phyloP scores from a whole-genome alignment of 2,113 vertebrate species.

The Phrynocephalus versicolor region DNA sequence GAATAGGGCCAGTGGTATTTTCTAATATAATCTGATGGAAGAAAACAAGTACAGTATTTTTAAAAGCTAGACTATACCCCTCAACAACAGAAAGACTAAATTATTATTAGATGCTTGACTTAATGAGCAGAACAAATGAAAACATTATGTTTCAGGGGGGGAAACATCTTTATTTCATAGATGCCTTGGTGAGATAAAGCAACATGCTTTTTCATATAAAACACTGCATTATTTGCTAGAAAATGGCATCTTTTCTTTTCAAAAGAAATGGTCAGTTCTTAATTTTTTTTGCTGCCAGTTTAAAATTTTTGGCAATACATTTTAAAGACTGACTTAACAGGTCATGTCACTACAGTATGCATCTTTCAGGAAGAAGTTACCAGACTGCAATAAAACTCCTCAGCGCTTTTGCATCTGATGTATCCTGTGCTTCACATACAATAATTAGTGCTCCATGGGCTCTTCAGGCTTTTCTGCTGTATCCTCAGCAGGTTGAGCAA shows the following conservation, averaged over 20 bases:
- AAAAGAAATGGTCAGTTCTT: constrained; percentile 60
- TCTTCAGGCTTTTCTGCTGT: constrained; percentile 83
- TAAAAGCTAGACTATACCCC: background rate
- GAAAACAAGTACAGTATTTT: background rate
- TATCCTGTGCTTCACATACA: constrained; percentile 46
- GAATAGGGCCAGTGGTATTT: background rate
- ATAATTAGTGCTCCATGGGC: constrained; percentile 92
- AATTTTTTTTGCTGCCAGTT: constrained; percentile 48
- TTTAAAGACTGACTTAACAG: constrained; percentile 58
- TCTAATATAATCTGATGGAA: background rate
- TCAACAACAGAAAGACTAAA: background rate
- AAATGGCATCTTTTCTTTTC: constrained; percentile 66
- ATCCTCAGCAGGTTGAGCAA: constrained; percentile 82
- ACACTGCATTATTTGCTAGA: constrained; percentile 69
- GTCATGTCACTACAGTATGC: constrained; percentile 39
- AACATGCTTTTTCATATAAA: constrained; percentile 75
- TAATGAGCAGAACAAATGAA: constrained; percentile 13
- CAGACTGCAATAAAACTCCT: constrained; percentile 51
- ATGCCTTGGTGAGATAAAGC: constrained; percentile 70
- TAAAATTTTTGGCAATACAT: constrained; percentile 41
- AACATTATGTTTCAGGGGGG: constrained; percentile 52
- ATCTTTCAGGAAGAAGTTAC: constrained; percentile 61
- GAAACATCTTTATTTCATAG: constrained; percentile 75
- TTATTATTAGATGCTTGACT: background rate
- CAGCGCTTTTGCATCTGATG: constrained; percentile 40